These are phyloP conservation scores for Camelus dromedarius DNA, from an alignment of 2,113 vertebrate genomes.

Conservation along the genomic window DNA sequence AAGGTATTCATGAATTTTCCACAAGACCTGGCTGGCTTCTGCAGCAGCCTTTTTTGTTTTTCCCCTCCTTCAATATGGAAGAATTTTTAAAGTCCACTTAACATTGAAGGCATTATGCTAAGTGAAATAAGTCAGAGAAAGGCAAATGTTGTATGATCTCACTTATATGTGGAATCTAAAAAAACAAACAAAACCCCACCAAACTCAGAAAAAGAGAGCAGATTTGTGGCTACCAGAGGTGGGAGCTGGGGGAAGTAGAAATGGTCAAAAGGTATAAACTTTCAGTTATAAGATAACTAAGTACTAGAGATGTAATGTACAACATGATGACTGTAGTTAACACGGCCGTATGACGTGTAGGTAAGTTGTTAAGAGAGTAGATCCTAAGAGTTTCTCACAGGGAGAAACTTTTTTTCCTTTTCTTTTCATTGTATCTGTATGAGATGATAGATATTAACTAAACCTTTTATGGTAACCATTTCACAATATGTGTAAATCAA, in stretches of 20 bases:
- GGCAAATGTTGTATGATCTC: background rate
- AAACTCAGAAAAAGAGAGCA: background rate
- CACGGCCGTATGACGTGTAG: background rate
- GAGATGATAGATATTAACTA: background rate
- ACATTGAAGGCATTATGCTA: background rate
- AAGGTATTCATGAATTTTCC: background rate
- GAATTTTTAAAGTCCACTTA: background rate
- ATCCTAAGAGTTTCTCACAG: background rate
- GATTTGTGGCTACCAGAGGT: background rate
- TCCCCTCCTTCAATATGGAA: background rate
- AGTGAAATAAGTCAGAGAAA: background rate
- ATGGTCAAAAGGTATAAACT: background rate
- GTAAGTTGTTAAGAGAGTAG: background rate
- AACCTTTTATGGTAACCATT: background rate
- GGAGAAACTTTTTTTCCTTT: background rate
- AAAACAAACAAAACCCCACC: background rate
- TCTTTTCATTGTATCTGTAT: background rate
- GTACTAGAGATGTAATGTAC: background rate
- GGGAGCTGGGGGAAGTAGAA: no score
- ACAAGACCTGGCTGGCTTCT: background rate
- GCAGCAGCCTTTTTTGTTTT: background rate
- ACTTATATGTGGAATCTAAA: background rate
- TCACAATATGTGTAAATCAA: background rate
- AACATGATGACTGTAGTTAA: background rate
- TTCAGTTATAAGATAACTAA: background rate